Evolutionary conservation across 1,140 invertebrate species (phyloP).

Genomic region (Belonocnema kinseyi): DNA sequence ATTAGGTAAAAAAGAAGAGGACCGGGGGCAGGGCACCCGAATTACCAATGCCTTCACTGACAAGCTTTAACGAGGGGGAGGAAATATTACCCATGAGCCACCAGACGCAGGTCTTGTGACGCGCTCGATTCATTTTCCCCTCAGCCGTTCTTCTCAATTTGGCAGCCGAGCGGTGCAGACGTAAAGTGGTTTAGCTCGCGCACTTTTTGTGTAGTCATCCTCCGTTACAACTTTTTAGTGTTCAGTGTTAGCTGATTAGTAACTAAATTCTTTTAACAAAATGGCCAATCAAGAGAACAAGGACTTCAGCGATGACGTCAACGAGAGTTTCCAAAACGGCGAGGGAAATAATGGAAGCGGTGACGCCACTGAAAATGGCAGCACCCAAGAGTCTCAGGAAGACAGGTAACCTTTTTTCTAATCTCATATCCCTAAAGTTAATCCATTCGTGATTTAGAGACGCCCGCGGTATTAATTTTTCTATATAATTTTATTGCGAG

Average conservation of each 20-base stretch:
- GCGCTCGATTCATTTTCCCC: not conserved
- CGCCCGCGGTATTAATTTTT: conserved; percentile 3
- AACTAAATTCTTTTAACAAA: conserved; percentile 40
- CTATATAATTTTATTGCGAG: not conserved
- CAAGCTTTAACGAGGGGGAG: not conserved
- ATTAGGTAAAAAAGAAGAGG: too few relatives aligned
- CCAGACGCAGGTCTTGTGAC: not conserved
- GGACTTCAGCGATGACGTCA: conserved; percentile 70
- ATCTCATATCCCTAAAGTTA: not conserved
- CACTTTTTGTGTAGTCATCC: not conserved
- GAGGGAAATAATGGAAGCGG: conserved; percentile 55
- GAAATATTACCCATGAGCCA: conserved; percentile 20
- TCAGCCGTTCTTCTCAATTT: conserved; percentile 61
- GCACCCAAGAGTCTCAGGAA: conserved; percentile 64
- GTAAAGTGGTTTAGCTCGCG: conserved; percentile 41
- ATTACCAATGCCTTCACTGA: too few relatives aligned
- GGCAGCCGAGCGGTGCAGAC: conserved; percentile 61
- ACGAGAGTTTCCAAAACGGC: conserved; percentile 69
- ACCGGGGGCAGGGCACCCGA: too few relatives aligned
- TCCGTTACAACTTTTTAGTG: not conserved
- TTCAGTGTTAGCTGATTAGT: conserved; percentile 25
- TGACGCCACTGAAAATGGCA: conserved; percentile 64
- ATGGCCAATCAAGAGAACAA: conserved; percentile 70
- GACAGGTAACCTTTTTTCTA: conserved; percentile 64
- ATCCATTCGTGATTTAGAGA: conserved; percentile 2